Evolutionary conservation across 2,797 vertebrate genomes (phyloP).

Genomic region (Gobionotothen gibberifrons): DNA sequence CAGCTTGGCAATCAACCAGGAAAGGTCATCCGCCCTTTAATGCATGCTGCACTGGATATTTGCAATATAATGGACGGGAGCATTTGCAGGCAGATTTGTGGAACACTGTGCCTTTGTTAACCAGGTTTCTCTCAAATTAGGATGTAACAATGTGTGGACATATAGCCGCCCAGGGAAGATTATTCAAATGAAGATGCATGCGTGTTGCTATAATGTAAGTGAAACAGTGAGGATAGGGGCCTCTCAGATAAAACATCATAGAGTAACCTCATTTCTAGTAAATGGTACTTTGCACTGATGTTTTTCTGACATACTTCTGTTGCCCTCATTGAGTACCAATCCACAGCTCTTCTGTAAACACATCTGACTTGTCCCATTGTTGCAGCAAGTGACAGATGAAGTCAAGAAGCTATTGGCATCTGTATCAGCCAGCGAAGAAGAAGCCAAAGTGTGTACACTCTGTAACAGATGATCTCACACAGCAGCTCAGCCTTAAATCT

Average conservation of each 20-base stretch:
- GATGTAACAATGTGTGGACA: constrained; percentile 10
- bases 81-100: constrained; percentile 41
- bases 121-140: constrained; percentile 29
- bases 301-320: not conserved
- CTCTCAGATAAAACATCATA: not conserved
- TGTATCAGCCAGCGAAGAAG: constrained; percentile 12
- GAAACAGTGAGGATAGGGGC: not conserved
- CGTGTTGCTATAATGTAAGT: not conserved
- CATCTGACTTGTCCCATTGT: not conserved
- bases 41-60: constrained; percentile 26
- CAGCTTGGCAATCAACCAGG: constrained; percentile 53
- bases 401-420: constrained; percentile 33
- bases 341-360: not conserved
- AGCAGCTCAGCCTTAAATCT: constrained; percentile 55
- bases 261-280: not conserved
- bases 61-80: constrained; percentile 34
- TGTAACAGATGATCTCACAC: constrained; percentile 37
- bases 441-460: constrained; percentile 41
- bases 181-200: not conserved
- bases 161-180: constrained; percentile 6
- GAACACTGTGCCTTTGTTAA: constrained; percentile 54
- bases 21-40: constrained; percentile 62
- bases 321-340: constrained; percentile 8
- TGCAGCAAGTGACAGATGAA: constrained; percentile 29
- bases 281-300: constrained; percentile 1